Evolutionary conservation across 2,797 vertebrate species (phyloP).

Genomic region (Sciurus vulgaris): DNA sequence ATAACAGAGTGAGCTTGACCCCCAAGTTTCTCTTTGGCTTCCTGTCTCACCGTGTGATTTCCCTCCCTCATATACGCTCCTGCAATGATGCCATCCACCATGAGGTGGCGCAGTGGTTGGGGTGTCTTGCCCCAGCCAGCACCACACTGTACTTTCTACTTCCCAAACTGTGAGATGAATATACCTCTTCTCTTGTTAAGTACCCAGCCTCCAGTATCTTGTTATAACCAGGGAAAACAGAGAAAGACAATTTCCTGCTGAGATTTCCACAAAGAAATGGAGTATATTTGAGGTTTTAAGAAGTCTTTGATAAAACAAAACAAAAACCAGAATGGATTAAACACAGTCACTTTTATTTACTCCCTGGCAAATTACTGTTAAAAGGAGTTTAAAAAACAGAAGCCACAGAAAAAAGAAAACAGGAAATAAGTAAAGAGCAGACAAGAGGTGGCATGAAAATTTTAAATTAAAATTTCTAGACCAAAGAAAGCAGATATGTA

Average conservation of each 20-base stretch:
- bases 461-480: background rate
- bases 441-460: background rate
- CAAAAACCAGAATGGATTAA: background rate
- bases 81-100: no score
- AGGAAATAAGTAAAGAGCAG: background rate
- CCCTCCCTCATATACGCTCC: no score
- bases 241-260: background rate
- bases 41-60: background rate
- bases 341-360: background rate
- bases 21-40: background rate
- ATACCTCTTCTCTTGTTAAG: background rate
- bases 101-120: no score
- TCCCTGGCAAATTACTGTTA: background rate
- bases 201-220: background rate
- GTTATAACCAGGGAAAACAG: background rate
- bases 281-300: background rate
- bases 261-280: background rate
- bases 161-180: background rate
- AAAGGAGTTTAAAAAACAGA: background rate
- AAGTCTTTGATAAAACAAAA: background rate
- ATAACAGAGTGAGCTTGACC: background rate
- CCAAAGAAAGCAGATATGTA: background rate
- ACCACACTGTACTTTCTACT: background rate
- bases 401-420: background rate
- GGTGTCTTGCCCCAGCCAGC: no score